Base-by-base conservation (phyloP, 2,113 vertebrate genomes). In the Tragulus kanchil region DNA sequence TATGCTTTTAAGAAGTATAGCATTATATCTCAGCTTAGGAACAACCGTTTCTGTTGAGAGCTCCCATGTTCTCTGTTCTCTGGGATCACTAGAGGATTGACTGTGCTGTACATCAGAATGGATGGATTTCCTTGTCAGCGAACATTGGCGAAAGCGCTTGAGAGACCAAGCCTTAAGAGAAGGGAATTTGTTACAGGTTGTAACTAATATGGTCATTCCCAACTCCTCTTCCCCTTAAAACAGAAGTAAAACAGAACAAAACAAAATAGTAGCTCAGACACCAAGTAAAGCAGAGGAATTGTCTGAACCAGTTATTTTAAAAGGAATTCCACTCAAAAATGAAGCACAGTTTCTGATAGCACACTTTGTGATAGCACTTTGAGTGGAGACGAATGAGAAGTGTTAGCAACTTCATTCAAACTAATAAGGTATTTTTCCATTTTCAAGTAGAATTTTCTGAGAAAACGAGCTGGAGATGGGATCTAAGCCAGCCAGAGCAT, bases 161-260 rank as follows among this genome's bases (percentile, higher is more conserved):
- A 67, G 86, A 95, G 81, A 84, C 36, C 48, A 85, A 25, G 90
- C 64, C 85, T 96, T 28, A 67, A 79, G n/a, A 85, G 94, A 71
- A 89, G 8, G n/a, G 15, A 81, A 69, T 87, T 94, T 87, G 31
- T 91, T 89, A 81, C 31, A 78, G 58, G 31, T 36, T 90, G 13
- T 91, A 50, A 87, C 58, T 84, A 48, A 97, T 48, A 61, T 75
- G n/a, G 25, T 86, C 58, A 17, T 89, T 89, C 48, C 36, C n/a
- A 50, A 17, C 25, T 42, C 31, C 31, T 67, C 11, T 23, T 28
- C 25, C n/a, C n/a, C n/a, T 81, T 58, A 61, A 92, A 90, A 52
- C 36, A 92, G 89, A 54, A 69, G 52, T 52, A 82, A 87, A 92
- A n/a, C 58, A 73, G 36, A 56, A 64, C 36, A 67, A 62, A 88